Percentiles rank a stretch among this genome's conserved stretches.
Conservation (phyloP, 2,797 vertebrate genomes). For the Dendrocincla tyrannina region DNA sequence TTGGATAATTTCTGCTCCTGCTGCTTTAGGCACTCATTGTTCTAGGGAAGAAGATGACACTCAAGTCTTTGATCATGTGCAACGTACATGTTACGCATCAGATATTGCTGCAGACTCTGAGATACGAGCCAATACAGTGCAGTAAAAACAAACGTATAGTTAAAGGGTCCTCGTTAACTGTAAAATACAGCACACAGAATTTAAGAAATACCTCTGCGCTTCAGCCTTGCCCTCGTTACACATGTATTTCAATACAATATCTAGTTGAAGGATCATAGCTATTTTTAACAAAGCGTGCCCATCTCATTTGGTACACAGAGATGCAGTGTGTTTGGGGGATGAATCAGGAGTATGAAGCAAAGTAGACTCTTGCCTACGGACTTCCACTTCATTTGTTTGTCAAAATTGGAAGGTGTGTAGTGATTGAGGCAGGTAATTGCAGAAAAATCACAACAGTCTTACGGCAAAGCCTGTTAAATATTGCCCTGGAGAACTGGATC, state of each 20-base stretch:
- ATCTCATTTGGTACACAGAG: background rate
- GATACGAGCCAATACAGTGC: background rate
- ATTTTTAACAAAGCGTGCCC: background rate
- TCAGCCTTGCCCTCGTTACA: background rate
- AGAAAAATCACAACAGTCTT: background rate
- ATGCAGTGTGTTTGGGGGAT: background rate
- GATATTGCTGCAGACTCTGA: conserved; percentile 43
- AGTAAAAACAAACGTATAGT: conserved; percentile 17
- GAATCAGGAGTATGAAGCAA: background rate
- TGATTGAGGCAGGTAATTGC: background rate
- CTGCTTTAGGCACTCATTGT: conserved; percentile 69
- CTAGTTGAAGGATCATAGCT: background rate
- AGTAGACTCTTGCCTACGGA: background rate
- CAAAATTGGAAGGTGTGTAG: background rate
- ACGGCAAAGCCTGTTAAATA: background rate
- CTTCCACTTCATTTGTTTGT: background rate
- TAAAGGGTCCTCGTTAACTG: background rate
- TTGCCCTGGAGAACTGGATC: background rate
- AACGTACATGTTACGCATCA: conserved; percentile 17
- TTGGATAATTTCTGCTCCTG: conserved; percentile 58
- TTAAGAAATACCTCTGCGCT: background rate
- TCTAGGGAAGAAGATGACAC: conserved; percentile 52
- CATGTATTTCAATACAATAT: background rate
- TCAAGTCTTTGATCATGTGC: conserved; percentile 58
- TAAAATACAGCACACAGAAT: background rate